Evolutionary conservation across 2,888 invertebrate genomes (phyloP).

Genomic region (Rhingia campestris): DNA sequence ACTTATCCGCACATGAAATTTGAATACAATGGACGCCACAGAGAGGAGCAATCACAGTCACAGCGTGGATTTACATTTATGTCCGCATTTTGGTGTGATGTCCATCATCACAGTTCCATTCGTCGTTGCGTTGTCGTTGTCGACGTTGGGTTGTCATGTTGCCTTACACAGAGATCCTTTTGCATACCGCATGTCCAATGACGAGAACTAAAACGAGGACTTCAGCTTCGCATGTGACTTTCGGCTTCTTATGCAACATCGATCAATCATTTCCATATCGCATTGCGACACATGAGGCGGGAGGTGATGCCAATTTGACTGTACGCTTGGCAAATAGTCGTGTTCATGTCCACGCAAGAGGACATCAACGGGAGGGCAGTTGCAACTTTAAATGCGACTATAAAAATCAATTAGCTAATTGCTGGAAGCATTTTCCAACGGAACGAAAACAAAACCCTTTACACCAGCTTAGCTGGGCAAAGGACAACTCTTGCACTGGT

Average conservation of each 20-base stretch:
- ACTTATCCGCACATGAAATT: constrained; percentile 73
- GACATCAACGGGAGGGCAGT: constrained; percentile 20
- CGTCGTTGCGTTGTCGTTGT: constrained; percentile 31
- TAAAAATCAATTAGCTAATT: constrained; percentile 73
- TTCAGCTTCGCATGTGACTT: constrained; percentile 45
- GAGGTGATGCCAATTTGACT: constrained; percentile 25
- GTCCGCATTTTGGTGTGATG: constrained; percentile 73
- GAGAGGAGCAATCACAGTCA: constrained; percentile 70
- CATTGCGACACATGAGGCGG: neutral
- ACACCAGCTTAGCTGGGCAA: constrained; percentile 2
- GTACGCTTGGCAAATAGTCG: constrained; percentile 49
- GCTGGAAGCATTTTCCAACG: constrained; percentile 52
- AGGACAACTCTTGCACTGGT: neutral
- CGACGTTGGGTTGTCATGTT: constrained; percentile 54
- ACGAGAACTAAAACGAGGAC: neutral
- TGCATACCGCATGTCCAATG: constrained; percentile 6
- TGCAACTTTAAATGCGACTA: constrained; percentile 42
- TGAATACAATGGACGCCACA: constrained; percentile 68
- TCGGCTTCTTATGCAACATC: constrained; percentile 69
- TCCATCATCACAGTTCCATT: constrained; percentile 53
- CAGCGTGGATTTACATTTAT: constrained; percentile 70
- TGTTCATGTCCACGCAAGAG: constrained; percentile 46
- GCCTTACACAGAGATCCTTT: constrained; percentile 45
- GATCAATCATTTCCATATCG: constrained; percentile 62
- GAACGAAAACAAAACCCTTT: constrained; percentile 45